phyloP scores from a whole-genome alignment of 2,888 invertebrate species.

The Heliconius sara region DNA sequence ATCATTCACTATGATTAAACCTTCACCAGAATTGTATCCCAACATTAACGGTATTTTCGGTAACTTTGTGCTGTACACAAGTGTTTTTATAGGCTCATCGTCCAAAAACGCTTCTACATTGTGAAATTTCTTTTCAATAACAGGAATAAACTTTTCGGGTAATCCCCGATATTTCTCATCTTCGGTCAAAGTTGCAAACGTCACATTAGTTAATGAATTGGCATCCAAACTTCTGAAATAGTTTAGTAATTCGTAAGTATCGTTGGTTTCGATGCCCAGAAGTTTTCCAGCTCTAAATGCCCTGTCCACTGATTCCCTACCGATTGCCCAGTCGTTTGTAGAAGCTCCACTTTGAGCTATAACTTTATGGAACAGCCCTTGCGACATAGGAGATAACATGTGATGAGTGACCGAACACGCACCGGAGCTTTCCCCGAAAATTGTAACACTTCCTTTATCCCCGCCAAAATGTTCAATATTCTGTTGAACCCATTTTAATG shows the following conservation, averaged over 20 bases:
- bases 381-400: conserved; percentile 70
- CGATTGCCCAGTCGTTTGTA: conserved; percentile 62
- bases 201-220: conserved; percentile 56
- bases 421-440: conserved; percentile 77
- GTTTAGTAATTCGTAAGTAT: conserved; percentile 58
- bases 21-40: conserved; percentile 68
- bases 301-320: conserved; percentile 54
- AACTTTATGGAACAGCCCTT: conserved; percentile 69
- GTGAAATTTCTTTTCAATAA: conserved; percentile 62
- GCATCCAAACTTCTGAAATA: conserved; percentile 61
- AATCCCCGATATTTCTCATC: conserved; percentile 62
- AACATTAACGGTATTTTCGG: conserved; percentile 62
- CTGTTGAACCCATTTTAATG: conserved; percentile 64
- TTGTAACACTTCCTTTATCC: conserved; percentile 65
- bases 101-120: conserved; percentile 60
- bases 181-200: conserved; percentile 55
- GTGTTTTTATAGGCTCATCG: conserved; percentile 56
- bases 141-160: conserved; percentile 64
- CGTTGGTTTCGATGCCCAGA: conserved; percentile 63
- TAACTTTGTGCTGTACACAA: conserved; percentile 55
- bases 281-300: conserved; percentile 62
- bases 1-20: conserved; percentile 56
- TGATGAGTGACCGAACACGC: conserved; percentile 67
- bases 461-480: conserved; percentile 68
- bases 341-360: conserved; percentile 71